Evolutionary conservation across 1,140 invertebrate genomes (phyloP).

Genomic region (Euura saliciscinereae): DNA sequence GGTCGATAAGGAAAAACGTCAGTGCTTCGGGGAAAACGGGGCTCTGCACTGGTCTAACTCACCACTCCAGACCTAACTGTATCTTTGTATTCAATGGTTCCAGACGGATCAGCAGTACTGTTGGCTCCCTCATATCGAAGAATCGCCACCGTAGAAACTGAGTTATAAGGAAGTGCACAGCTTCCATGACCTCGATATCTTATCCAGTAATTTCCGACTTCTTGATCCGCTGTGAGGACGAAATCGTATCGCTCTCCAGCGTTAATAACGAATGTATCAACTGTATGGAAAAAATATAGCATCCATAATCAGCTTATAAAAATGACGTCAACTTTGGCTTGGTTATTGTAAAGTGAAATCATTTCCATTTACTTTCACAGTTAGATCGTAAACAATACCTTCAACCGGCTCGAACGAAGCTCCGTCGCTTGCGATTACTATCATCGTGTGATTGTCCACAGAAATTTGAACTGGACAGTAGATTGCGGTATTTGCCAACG

Average conservation of each 20-base stretch:
- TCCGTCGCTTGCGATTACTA: slow-evolving; percentile 61
- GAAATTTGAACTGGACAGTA: slow-evolving; percentile 60
- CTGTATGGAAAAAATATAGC: slow-evolving; percentile 1
- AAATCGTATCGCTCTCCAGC: slow-evolving; percentile 70
- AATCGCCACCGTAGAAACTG: slow-evolving; percentile 52
- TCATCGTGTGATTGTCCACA: slow-evolving; percentile 60
- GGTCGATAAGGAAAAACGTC: slow-evolving; percentile 1
- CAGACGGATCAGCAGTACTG: slow-evolving; percentile 20
- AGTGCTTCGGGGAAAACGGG: slow-evolving; percentile 10
- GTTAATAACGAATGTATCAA: slow-evolving; percentile 42
- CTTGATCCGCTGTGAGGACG: slow-evolving; percentile 60
- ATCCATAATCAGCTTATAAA: too few species aligned
- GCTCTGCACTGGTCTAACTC: background rate
- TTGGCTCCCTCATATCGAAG: slow-evolving; percentile 46
- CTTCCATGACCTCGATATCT: slow-evolving; percentile 55
- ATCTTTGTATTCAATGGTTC: slow-evolving; percentile 28
- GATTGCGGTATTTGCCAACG: slow-evolving; percentile 47
- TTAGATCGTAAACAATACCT: slow-evolving; percentile 14
- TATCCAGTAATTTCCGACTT: slow-evolving; percentile 63
- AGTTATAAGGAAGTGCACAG: slow-evolving; percentile 47
- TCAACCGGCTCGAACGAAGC: slow-evolving; percentile 60
- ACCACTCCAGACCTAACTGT: slow-evolving; percentile 25
- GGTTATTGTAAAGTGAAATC: background rate
- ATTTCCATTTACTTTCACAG: background rate
- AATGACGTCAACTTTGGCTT: too few species aligned